phyloP scores from a whole-genome alignment of 2,113 vertebrate genomes.

The Malurus alboscapulatus region DNA sequence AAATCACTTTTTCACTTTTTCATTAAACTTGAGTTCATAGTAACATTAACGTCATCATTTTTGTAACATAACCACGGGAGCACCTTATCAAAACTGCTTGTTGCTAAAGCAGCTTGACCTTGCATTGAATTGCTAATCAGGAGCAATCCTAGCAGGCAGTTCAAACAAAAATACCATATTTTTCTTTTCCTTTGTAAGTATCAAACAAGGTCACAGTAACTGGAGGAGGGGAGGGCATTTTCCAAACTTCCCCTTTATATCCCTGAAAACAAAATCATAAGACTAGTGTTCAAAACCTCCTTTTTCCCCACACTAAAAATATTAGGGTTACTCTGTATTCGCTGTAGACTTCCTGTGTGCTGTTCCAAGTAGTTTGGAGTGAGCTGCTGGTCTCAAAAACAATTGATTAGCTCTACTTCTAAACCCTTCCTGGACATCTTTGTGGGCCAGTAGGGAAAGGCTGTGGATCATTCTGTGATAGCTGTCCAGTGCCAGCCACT shows the following conservation, averaged over 20 bases:
- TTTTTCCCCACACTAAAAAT: background rate
- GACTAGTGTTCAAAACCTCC: background rate
- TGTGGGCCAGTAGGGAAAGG: background rate
- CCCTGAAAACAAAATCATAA: background rate
- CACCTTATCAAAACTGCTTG: background rate
- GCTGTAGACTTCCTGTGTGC: background rate
- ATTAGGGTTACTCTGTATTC: background rate
- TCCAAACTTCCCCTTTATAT: background rate
- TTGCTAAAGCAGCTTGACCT: slow-evolving; percentile 4
- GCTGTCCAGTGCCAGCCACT: background rate
- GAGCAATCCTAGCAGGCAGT: background rate
- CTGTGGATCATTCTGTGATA: background rate
- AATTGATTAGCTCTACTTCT: background rate
- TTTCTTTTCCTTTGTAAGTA: background rate
- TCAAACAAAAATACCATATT: background rate
- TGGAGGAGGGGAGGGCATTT: background rate
- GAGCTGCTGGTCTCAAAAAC: background rate
- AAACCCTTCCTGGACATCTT: background rate
- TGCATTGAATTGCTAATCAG: background rate
- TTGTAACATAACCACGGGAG: background rate
- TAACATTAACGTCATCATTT: background rate
- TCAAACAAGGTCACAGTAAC: background rate
- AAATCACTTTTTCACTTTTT: background rate
- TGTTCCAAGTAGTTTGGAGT: background rate
- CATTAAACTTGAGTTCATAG: background rate